These are phyloP conservation scores for Hydrozoanthus tunicans DNA, from an alignment of 64 coral and sea anemone species.

Conservation along the genomic window DNA sequence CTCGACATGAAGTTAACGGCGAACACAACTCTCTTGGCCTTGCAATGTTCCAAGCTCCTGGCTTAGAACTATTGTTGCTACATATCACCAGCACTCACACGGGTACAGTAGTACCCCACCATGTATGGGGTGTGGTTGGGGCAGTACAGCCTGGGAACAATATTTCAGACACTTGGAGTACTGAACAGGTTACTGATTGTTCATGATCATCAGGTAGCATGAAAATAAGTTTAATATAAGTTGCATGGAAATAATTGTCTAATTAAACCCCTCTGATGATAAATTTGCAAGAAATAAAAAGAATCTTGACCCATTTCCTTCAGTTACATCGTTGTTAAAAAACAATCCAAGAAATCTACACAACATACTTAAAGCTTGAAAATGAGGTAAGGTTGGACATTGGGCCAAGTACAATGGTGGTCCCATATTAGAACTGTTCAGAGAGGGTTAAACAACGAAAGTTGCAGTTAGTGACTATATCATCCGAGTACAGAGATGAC, in stretches of 20 bases:
- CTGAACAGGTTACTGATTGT: neutral
- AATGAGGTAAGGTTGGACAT: too few relatives aligned
- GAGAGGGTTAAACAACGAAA: too few relatives aligned
- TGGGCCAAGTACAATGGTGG: too few relatives aligned
- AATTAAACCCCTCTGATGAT: neutral
- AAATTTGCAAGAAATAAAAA: neutral
- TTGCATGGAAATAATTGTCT: neutral
- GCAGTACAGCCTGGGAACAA: neutral
- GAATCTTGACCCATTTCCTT: neutral
- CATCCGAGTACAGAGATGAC: too few relatives aligned
- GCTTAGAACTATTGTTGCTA: constrained; percentile 29
- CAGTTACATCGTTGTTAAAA: neutral
- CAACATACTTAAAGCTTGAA: neutral
- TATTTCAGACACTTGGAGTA: neutral
- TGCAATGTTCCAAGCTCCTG: constrained; percentile 35
- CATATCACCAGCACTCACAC: neutral
- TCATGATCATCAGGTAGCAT: neutral
- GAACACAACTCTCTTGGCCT: constrained; percentile 33
- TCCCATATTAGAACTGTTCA: too few relatives aligned
- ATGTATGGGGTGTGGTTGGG: neutral
- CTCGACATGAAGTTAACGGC: neutral
- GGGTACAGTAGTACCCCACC: neutral
- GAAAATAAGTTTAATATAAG: neutral
- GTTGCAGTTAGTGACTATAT: too few relatives aligned
- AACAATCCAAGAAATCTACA: neutral